These are phyloP conservation scores for Oxyura jamaicensis DNA, from an alignment of 2,113 vertebrate species.

Conservation along the genomic window DNA sequence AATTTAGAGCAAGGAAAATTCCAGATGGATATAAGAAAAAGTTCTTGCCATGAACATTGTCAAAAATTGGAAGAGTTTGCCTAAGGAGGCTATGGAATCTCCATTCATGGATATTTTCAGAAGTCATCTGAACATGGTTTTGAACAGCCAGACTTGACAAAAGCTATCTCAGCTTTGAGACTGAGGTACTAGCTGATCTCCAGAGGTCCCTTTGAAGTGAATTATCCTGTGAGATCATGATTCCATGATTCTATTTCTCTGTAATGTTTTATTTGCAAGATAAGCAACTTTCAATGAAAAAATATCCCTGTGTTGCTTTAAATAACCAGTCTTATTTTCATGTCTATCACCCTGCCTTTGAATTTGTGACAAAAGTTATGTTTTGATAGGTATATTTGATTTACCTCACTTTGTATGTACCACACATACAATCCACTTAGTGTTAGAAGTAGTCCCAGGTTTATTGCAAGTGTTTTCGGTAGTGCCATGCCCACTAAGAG, in stretches of 20 bases:
- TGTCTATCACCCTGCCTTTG: neutral
- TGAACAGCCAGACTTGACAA: neutral
- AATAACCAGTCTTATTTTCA: neutral
- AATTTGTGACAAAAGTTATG: neutral
- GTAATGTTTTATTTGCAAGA: neutral
- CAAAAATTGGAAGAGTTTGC: neutral
- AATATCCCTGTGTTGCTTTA: neutral
- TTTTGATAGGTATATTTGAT: neutral
- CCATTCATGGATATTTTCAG: neutral
- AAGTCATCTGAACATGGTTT: neutral
- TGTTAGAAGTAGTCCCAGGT: accelerated
- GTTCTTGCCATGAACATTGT: neutral
- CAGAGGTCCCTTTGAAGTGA: neutral
- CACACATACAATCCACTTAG: neutral
- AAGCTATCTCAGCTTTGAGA: neutral
- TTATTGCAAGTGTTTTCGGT: neutral
- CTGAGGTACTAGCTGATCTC: neutral
- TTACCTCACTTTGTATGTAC: neutral
- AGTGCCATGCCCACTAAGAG: neutral
- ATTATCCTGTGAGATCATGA: neutral
- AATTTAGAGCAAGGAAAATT: neutral
- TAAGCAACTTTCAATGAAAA: neutral
- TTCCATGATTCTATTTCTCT: neutral
- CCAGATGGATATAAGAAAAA: neutral
- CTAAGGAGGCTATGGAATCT: neutral